These are phyloP conservation scores for Physocephala rufipes DNA, from an alignment of 2,888 invertebrate species.

Conservation along the genomic window DNA sequence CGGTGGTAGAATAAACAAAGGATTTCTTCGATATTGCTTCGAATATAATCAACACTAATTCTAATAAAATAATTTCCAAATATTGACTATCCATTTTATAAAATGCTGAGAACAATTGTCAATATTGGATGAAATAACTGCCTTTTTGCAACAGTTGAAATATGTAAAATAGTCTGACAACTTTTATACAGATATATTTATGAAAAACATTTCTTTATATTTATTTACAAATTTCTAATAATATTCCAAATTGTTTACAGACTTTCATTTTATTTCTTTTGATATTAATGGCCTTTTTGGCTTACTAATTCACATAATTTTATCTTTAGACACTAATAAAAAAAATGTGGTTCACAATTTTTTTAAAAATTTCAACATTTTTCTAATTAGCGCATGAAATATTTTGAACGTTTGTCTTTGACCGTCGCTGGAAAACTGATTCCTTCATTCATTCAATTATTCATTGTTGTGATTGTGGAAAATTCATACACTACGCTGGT, in stretches of 20 bases:
- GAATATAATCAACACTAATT: conserved; percentile 45
- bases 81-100: conserved; percentile 40
- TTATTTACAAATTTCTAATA: too few relatives aligned
- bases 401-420: conserved; percentile 49
- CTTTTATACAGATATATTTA: too few relatives aligned
- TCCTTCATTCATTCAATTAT: conserved; percentile 30
- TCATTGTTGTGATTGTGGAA: conserved; percentile 36
- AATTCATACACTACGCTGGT: conserved; percentile 9
- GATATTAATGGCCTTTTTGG: too few relatives aligned
- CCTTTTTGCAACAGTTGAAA: too few relatives aligned
- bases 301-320: too few relatives aligned
- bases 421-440: conserved; percentile 57
- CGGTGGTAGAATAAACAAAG: conserved; percentile 32
- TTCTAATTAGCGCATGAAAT: background rate
- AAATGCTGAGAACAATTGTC: too few relatives aligned
- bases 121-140: background rate
- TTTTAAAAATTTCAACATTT: conserved; percentile 16
- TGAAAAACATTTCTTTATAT: too few relatives aligned
- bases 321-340: too few relatives aligned
- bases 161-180: too few relatives aligned
- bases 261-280: too few relatives aligned
- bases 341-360: background rate
- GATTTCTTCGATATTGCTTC: conserved; percentile 42
- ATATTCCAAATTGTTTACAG: too few relatives aligned
- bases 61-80: conserved; percentile 40